Percentiles rank a stretch among this genome's conserved stretches.
Conservation (phyloP, 1,140 invertebrate species). For the Drosophila subobscura region DNA sequence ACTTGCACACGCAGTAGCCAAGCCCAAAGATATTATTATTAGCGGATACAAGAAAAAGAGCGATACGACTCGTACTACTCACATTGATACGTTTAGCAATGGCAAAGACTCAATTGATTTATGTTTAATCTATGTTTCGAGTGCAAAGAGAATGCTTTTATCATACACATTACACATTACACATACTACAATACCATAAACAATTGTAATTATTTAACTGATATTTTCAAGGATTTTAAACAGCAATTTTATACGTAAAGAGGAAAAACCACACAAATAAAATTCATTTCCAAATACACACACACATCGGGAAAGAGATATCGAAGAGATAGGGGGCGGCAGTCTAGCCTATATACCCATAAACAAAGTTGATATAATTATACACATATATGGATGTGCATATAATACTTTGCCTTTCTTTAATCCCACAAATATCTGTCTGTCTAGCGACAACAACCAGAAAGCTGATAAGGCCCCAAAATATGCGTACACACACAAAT, state of each 20-base stretch:
- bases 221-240: conserved; percentile 81
- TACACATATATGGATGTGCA: conserved; percentile 53
- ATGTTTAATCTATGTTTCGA: conserved; percentile 64
- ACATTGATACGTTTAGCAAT: conserved; percentile 64
- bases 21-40: conserved; percentile 80
- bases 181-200: conserved; percentile 52
- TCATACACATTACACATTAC: conserved; percentile 53
- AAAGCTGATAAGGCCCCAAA: conserved; percentile 27
- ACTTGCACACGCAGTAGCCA: conserved; percentile 60
- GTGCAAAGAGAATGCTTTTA: conserved; percentile 65
- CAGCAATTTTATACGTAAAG: conserved; percentile 76
- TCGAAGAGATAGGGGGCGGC: conserved; percentile 40
- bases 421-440: conserved; percentile 40
- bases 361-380: background rate
- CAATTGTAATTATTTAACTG: conserved; percentile 77
- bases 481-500: conserved; percentile 56
- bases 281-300: conserved; percentile 57
- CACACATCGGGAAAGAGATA: conserved; percentile 24
- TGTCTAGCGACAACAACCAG: conserved; percentile 37
- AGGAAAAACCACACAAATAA: conserved; percentile 38
- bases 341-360: conserved; percentile 37
- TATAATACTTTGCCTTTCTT: conserved; percentile 42
- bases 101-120: conserved; percentile 74
- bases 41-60: conserved; percentile 32
- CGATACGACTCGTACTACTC: conserved; percentile 40